Evolutionary conservation across 2,888 invertebrate genomes (phyloP).

Genomic region (Eristalis pertinax): DNA sequence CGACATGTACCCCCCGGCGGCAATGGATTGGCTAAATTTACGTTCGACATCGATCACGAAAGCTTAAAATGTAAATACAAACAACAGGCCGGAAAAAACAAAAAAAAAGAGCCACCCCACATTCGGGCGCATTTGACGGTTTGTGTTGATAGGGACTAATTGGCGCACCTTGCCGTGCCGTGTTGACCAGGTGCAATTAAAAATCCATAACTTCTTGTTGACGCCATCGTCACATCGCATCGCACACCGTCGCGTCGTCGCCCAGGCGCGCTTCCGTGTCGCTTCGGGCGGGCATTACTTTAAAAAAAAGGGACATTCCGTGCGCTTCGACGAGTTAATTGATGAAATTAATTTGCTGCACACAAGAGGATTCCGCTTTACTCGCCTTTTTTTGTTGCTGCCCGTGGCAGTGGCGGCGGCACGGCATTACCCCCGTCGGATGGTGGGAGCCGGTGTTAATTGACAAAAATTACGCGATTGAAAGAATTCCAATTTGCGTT

Average conservation of each 20-base stretch:
- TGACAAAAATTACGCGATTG: conserved; percentile 52
- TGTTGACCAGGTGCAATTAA: conserved; percentile 62
- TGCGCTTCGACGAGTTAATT: conserved; percentile 30
- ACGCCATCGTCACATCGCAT: not conserved
- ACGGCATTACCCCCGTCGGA: not conserved
- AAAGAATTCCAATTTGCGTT: conserved; percentile 33
- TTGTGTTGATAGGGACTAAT: conserved; percentile 67
- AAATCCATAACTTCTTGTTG: conserved; percentile 38
- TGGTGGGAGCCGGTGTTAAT: conserved; percentile 20
- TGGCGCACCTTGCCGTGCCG: conserved; percentile 56
- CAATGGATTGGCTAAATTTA: not conserved
- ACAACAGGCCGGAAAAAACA: conserved; percentile 2
- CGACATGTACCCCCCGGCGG: not conserved
- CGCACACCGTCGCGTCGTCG: not conserved
- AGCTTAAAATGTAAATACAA: conserved; percentile 21
- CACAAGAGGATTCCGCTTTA: conserved; percentile 20
- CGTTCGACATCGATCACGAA: conserved; percentile 31
- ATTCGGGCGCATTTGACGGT: not conserved
- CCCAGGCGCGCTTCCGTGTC: no score
- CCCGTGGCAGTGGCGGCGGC: not conserved
- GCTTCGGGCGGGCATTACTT: not conserved
- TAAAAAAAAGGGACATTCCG: conserved; percentile 11
- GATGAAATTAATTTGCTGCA: conserved; percentile 42
- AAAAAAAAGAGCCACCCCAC: conserved; percentile 21
- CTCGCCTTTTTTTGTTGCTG: not conserved